These are phyloP conservation scores for Alauda arvensis DNA, from an alignment of 2,797 vertebrate genomes.

Conservation along the genomic window DNA sequence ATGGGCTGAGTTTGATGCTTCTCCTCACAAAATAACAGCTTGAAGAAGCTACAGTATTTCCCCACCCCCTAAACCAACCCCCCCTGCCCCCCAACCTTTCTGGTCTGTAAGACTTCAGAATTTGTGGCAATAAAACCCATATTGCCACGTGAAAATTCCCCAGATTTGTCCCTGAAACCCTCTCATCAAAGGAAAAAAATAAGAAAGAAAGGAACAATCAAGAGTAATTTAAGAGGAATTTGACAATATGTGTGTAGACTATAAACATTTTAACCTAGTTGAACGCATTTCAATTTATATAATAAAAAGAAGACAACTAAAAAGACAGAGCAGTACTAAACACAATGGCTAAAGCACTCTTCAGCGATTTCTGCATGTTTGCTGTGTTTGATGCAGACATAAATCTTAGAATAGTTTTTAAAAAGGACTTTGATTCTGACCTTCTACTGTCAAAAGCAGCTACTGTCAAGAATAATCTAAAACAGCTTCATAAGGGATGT, in stretches of 20 bases:
- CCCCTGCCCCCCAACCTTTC: background rate
- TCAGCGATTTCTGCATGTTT: constrained; percentile 72
- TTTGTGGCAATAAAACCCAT: constrained; percentile 49
- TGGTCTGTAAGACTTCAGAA: constrained; percentile 48
- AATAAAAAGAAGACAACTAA: background rate
- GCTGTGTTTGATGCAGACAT: constrained; percentile 72
- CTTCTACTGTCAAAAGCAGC: constrained; percentile 81
- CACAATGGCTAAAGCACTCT: constrained; percentile 43
- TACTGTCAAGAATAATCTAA: constrained; percentile 83
- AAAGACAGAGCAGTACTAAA: constrained; percentile 3
- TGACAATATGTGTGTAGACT: constrained; percentile 25
- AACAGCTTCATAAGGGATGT: constrained; percentile 79
- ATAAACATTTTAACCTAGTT: constrained; percentile 63
- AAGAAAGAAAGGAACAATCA: constrained; percentile 11
- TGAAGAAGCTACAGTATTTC: constrained; percentile 28
- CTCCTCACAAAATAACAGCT: constrained; percentile 54
- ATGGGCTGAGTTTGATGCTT: constrained; percentile 44
- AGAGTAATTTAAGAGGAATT: constrained; percentile 46
- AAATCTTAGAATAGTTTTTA: constrained; percentile 76
- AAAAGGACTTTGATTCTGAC: constrained; percentile 82
- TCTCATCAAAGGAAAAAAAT: background rate
- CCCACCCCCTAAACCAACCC: background rate
- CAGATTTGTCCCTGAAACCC: constrained; percentile 47
- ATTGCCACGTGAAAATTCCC: constrained; percentile 28
- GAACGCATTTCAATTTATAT: background rate